phyloP scores from a whole-genome alignment of 2,113 vertebrate species.

The Cromileptes altivelis region DNA sequence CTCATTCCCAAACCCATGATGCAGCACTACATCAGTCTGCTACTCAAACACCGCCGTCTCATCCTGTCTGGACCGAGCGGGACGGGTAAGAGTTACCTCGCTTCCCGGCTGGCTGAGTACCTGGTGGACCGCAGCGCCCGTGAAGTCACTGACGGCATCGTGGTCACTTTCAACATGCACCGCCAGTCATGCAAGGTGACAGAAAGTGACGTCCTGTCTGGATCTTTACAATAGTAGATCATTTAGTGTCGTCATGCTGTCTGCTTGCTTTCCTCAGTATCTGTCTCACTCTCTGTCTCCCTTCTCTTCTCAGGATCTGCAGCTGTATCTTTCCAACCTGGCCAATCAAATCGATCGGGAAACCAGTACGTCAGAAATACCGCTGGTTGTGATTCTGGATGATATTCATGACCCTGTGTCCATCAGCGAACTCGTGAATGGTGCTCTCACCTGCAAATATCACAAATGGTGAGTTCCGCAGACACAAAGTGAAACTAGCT shows the following conservation, averaged over 20 bases:
- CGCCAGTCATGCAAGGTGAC: conserved; percentile 97
- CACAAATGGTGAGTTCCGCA: conserved; percentile 94
- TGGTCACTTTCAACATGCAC: conserved; percentile 98
- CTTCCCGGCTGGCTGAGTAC: conserved; percentile 94
- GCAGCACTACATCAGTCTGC: conserved; percentile 97
- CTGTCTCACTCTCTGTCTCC: not conserved
- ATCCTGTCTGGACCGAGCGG: conserved; percentile 96
- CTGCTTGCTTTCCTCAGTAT: not conserved
- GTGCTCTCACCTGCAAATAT: conserved; percentile 98
- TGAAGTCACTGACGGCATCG: conserved; percentile 90
- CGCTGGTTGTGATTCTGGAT: conserved; percentile 94
- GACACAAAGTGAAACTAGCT: not conserved
- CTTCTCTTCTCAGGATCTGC: conserved; percentile 89
- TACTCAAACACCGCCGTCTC: conserved; percentile 95
- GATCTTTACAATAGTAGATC: not conserved
- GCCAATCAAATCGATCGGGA: conserved; percentile 98
- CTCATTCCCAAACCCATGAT: conserved; percentile 99
- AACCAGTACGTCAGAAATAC: conserved; percentile 88
- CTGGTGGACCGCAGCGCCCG: conserved; percentile 96
- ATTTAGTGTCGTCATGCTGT: not conserved
- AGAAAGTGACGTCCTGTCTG: not conserved
- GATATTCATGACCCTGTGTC: conserved; percentile 92
- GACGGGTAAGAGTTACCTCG: conserved; percentile 95
- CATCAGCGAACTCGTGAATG: conserved; percentile 96
- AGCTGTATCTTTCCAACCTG: conserved; percentile 96